Base-by-base conservation (phyloP, 1,140 invertebrate species). In the Drosophila quadrilineata region DNA sequence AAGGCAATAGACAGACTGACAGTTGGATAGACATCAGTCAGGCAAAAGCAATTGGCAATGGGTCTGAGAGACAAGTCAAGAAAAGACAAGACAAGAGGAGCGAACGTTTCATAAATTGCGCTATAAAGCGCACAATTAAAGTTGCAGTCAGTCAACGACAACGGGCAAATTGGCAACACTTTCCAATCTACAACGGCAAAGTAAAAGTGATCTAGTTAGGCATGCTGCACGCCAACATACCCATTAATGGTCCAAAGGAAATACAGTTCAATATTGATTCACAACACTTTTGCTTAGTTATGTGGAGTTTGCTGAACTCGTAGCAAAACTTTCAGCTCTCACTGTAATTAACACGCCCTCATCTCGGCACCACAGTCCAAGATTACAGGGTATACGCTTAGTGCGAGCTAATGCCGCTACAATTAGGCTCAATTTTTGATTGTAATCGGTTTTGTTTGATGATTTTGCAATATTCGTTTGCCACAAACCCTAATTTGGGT, bases 91-190 rank as follows among this genome's bases (percentile, higher is more conserved):
- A n/a, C n/a, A n/a, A n/a, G n/a, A n/a, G n/a, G n/a, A n/a, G n/a
- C n/a, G n/a, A n/a, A n/a, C n/a, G n/a, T n/a, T n/a, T n/a, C 73
- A 82, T 84, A 85, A 84, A 84, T 85, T 84, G 79, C 79, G 79
- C 74, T 79, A 85, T 84, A 84, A 84, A 85, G 79, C 79, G 74
- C 73, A 84, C 73, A 82, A 84, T 84, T 82, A 79, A 84, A 75
- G 59, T 54, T 35, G 67, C 60, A 60, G 64, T 71, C 64, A 59
- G 57, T 59, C 63, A 68, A 50, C 64, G 53, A 29, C 63, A 66
- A 48, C 52, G 28, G 16, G 74, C 79, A 85, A 84, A 82, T 82
- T 82, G 77, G 77, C 79, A 82, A 82, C 77, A 82, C 77, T 82
- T 82, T 85, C 77, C 73, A 82, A 82, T 84, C n/a, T 84, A 69